Evolutionary conservation across 2,797 vertebrate species (phyloP).

Genomic region (Diplodus sargus): DNA sequence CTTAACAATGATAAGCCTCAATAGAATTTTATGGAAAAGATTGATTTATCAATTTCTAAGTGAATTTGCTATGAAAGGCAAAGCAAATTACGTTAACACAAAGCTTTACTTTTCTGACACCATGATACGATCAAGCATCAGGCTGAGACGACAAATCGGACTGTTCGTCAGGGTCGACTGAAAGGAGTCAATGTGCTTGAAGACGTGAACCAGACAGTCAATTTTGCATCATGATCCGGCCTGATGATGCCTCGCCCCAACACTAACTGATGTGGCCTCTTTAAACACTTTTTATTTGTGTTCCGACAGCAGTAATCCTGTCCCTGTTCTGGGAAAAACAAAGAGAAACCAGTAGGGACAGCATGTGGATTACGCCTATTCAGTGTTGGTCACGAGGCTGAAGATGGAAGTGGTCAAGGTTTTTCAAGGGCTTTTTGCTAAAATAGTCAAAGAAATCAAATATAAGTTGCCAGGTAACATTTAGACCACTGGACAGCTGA

Average conservation of each 20-base stretch:
- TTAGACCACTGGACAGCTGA: too few relatives aligned
- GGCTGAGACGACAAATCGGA: background rate
- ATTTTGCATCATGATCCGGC: conserved; percentile 17
- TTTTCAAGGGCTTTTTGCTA: conserved; percentile 47
- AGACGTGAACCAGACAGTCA: conserved; percentile 9
- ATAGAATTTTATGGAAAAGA: conserved; percentile 21
- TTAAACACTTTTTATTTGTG: conserved; percentile 49
- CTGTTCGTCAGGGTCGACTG: conserved; percentile 2
- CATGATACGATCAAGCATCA: conserved; percentile 13
- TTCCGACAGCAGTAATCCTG: conserved; percentile 54
- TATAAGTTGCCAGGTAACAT: background rate
- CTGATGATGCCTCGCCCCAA: conserved; percentile 13
- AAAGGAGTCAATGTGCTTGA: conserved; percentile 11
- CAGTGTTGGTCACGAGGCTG: conserved; percentile 4
- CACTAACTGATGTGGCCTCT: conserved; percentile 41
- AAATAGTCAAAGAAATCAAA: background rate
- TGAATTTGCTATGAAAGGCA: conserved; percentile 14
- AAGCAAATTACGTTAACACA: background rate
- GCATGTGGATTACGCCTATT: conserved; percentile 57
- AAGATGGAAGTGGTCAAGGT: conserved; percentile 44
- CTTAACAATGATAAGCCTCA: conserved; percentile 18
- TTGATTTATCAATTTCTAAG: background rate
- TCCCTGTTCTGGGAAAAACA: conserved; percentile 34
- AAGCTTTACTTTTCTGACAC: background rate
- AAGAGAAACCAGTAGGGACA: conserved; percentile 36